Evolutionary conservation across 2,113 vertebrate genomes (phyloP), one percentile per base, ranked within the genome.

Genomic region (Formicarius rufipectus): DNA sequence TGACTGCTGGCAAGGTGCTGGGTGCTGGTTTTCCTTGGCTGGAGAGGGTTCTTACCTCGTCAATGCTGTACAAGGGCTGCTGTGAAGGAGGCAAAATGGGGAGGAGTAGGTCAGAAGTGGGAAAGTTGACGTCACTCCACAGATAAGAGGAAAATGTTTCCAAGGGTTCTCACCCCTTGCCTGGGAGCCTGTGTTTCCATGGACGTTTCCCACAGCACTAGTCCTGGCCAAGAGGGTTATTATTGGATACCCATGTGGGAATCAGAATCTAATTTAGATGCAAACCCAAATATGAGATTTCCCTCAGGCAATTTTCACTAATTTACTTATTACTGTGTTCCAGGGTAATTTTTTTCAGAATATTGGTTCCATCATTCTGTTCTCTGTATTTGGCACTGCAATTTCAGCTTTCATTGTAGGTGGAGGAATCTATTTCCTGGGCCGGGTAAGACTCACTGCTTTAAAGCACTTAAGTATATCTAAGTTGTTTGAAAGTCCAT

Each of bases 301-400:
- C 14, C 33, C 52, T 75, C 50, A 27, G 31, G 89, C 80, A 3
- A 18, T 92, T 91, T 82, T 87, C 90, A 59, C 60, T 81, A 13
- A 66, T 75, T 91, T 53, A 35, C 16, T 81, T 69, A 10, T 83
- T 75, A 28, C 69, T 95, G 37, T 94, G 45, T 94, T 97, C 52
- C 89, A 99, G 99, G 99, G 99, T 78, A 99, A 99, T 97, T 99
- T 99, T 97, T 99, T 99, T 96, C 99, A 99, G 96, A 99, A 99
- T 95, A 99, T 99, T 16, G 99, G 99, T 72, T 99, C 99, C 96
- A 99, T 99, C 97, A 98, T 99, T 22, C 98, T 99, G 6, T 99
- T 99, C 96, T 99, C 99, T 93, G 99, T 99, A 28, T 99, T 99
- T 90, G 99, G 99, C 72, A 99, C 99, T 10, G 98, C 99, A 14